Percentiles rank a stretch among this genome's conserved stretches.
Conservation (phyloP, 2,888 invertebrate species). For the Patella depressa region DNA sequence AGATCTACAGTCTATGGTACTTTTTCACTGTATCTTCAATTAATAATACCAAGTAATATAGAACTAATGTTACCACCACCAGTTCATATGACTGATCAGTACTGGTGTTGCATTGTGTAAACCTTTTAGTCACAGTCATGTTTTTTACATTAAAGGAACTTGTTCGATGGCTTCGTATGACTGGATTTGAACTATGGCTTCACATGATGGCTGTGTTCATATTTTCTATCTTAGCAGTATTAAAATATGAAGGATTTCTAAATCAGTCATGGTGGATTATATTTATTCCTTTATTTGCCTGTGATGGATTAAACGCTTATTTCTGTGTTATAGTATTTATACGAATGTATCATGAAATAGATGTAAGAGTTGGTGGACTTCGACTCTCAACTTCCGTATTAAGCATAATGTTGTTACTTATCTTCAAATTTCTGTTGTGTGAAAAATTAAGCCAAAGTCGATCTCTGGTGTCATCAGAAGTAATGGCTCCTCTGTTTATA, state of each 20-base stretch:
- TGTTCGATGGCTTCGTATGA: constrained; percentile 93
- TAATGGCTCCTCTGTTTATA: constrained; percentile 92
- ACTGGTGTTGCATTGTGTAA: too few species aligned
- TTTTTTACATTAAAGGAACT: constrained; percentile 91
- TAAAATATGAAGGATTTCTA: constrained; percentile 81
- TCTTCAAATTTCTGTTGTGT: constrained; percentile 92
- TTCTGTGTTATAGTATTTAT: constrained; percentile 96
- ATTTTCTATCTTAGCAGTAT: constrained; percentile 86
- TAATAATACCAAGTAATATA: too few species aligned
- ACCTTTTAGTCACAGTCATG: constrained; percentile 73
- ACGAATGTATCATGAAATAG: constrained; percentile 85
- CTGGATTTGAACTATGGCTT: constrained; percentile 95
- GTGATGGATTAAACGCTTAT: constrained; percentile 93
- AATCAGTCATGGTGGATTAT: constrained; percentile 87
- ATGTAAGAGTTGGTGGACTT: constrained; percentile 78
- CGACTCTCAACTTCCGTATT: constrained; percentile 87
- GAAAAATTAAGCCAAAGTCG: constrained; percentile 85
- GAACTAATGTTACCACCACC: too few species aligned
- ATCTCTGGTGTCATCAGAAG: constrained; percentile 89
- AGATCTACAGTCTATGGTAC: too few species aligned
- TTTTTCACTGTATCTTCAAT: too few species aligned
- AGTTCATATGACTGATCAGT: too few species aligned
- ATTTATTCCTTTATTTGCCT: constrained; percentile 91
- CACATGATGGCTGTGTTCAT: constrained; percentile 86
- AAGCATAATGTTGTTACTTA: constrained; percentile 86